Percentiles rank a stretch among this genome's conserved stretches.
These are phyloP conservation scores for Ochropacha duplaris DNA, from an alignment of 2,888 invertebrate genomes.

Conservation along the genomic window DNA sequence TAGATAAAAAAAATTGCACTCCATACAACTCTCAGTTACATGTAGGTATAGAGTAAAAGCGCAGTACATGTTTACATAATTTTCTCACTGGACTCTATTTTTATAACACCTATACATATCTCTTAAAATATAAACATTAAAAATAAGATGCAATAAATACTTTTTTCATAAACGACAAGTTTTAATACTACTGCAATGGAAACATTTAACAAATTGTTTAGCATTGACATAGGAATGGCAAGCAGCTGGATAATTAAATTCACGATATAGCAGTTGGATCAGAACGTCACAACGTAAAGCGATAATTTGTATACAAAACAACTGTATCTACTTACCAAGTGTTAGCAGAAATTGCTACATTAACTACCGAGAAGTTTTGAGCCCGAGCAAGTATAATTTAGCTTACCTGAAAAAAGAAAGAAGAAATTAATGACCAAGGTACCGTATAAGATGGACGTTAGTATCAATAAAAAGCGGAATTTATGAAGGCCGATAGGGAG, in stretches of 20 bases:
- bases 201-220: background rate
- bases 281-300: background rate
- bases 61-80: too few species aligned
- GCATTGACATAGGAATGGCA: background rate
- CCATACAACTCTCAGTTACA: too few species aligned
- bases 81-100: background rate
- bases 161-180: background rate
- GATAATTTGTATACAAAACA: background rate
- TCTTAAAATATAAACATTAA: background rate
- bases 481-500: constrained; percentile 33
- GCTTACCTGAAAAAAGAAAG: constrained; percentile 60
- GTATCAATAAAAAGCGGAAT: constrained; percentile 34
- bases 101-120: background rate
- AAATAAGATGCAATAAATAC: background rate
- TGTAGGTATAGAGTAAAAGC: too few species aligned
- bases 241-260: background rate
- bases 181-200: background rate
- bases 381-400: constrained; percentile 19
- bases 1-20: too few species aligned
- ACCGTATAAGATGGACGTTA: constrained; percentile 36
- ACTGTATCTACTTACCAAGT: constrained; percentile 1
- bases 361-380: constrained; percentile 20
- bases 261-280: background rate
- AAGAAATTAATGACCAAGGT: constrained; percentile 34
- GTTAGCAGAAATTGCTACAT: constrained; percentile 12